Percentiles rank a stretch among this genome's conserved stretches.
phyloP scores from a whole-genome alignment of 1,140 invertebrate genomes.

The Branchinecta lynchi region DNA sequence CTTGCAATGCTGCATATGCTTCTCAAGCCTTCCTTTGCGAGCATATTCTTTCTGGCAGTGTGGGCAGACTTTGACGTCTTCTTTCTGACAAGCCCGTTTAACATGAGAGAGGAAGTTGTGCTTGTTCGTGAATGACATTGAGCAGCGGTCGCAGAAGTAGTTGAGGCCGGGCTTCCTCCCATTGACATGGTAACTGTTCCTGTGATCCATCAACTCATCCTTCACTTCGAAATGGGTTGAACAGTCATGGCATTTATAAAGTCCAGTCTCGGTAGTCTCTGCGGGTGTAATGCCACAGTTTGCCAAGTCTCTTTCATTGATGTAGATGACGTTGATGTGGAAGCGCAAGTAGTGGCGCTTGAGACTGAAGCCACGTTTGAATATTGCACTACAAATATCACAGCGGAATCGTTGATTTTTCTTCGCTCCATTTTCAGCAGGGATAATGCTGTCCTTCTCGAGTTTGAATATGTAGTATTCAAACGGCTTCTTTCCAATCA shows the following conservation, averaged over 20 bases:
- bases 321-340: conserved; percentile 38
- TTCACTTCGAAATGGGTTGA: background rate
- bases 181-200: background rate
- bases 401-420: conserved; percentile 30
- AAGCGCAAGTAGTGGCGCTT: conserved; percentile 40
- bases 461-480: conserved; percentile 10
- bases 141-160: background rate
- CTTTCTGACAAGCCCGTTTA: background rate
- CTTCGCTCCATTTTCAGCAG: background rate
- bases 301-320: conserved; percentile 32
- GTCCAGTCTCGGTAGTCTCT: conserved; percentile 11
- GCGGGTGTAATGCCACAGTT: conserved; percentile 29
- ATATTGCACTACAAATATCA: conserved; percentile 37
- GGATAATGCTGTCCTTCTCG: conserved; percentile 4
- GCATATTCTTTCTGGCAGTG: conserved; percentile 7
- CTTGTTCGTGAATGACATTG: conserved; percentile 3
- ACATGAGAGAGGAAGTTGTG: conserved; percentile 1
- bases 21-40: background rate
- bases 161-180: background rate
- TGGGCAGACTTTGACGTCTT: conserved; percentile 3
- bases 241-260: conserved; percentile 1
- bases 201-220: background rate
- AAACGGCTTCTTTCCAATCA: background rate
- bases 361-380: conserved; percentile 38
- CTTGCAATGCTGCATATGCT: conserved; percentile 6